Conservation (phyloP, 2,797 vertebrate species). For the Cheracebus regulus region DNA sequence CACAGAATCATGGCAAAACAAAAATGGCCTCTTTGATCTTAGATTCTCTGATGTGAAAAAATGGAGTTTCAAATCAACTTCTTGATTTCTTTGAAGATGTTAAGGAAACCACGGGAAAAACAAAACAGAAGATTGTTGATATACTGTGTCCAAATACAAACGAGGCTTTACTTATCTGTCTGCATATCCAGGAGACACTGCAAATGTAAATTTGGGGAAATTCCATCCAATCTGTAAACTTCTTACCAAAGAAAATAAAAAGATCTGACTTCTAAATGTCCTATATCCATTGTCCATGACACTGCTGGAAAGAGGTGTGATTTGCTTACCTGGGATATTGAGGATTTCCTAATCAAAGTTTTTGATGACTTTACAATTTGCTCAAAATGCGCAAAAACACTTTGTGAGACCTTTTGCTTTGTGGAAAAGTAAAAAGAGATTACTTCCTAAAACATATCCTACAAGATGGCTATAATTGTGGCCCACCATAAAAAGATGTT, state of each 20-base stretch:
- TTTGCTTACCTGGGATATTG: background rate
- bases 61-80: background rate
- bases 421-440: background rate
- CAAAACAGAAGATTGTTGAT: background rate
- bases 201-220: background rate
- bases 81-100: background rate
- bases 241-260: background rate
- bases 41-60: background rate
- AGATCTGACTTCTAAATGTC: background rate
- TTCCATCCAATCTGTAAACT: background rate
- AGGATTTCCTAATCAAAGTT: background rate
- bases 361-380: background rate
- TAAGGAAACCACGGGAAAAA: background rate
- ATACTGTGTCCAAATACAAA: background rate
- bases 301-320: background rate
- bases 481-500: background rate
- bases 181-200: background rate
- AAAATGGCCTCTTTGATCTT: background rate
- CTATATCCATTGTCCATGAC: no score
- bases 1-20: background rate
- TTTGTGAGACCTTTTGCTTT: background rate
- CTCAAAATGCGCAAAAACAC: background rate
- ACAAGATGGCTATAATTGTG: background rate
- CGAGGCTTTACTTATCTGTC: background rate
- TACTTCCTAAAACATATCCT: background rate